Base-by-base conservation (phyloP, 2,113 vertebrate species). In the Haemorhous mexicanus region DNA sequence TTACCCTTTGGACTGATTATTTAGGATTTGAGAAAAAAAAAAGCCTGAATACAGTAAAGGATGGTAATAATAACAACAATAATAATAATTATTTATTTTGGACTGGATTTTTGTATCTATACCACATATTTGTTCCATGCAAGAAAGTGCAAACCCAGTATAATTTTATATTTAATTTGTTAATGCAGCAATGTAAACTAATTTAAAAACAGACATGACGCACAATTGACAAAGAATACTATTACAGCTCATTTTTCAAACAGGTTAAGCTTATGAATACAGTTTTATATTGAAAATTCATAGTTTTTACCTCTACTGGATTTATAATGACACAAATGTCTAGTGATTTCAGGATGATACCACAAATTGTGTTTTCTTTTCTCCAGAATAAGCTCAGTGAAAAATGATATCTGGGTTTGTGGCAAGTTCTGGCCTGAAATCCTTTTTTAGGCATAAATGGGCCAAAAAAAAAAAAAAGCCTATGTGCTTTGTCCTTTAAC, bases 91-190 rank as follows among this genome's bases (percentile, higher is more conserved):
- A 69, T 19, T 12, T 64, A 43, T 93, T 96, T 95, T 82, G 10
- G 96, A 94, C 76, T 53, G 80, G 11, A 56, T 93, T 87, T 94
- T 93, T 96, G 12, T 61, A 62, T 93, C 41, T 87, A 1, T 66
- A 87, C 53, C 9, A 75, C 11, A 55, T 52, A 92, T 24, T 95
- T 92, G n/a, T 66, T 63, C 67, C n/a, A 83, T 90, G 37, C 35
- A 10, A 53, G 67, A 83, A 94, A 94, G 72, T 82, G 30, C n/a
- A 88, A 58, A 35, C 16, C 74, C 39, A 87, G 86, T 74, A 87
- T 56, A 39, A 95, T 83, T 93, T 90, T 76, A 49, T 74, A n/a
- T 47, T 89, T 94, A n/a, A 83, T 97, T 97, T 96, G 39, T 59
- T 91, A 88, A 84, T 7, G 24, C 30, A 72, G 9, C 43, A 76